phyloP scores from a whole-genome alignment of 2,113 vertebrate species.

The Neogale vison region DNA sequence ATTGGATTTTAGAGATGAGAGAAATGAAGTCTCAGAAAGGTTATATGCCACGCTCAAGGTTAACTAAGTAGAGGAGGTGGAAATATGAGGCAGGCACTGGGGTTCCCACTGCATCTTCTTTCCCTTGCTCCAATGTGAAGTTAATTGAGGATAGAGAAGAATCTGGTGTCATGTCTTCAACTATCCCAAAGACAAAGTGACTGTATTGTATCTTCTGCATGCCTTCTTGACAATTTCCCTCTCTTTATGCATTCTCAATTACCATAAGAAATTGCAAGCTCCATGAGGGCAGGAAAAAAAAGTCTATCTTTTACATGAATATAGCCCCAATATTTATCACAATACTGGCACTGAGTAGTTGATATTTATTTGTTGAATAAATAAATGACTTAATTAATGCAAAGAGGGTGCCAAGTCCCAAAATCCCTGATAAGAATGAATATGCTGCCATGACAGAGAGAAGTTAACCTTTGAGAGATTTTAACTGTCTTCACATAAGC shows the following conservation, averaged over 20 bases:
- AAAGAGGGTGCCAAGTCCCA: background rate
- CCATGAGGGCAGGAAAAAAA: background rate
- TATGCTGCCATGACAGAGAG: background rate
- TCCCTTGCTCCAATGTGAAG: background rate
- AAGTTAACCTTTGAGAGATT: background rate
- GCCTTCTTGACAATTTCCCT: background rate
- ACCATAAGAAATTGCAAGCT: background rate
- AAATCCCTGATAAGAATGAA: background rate
- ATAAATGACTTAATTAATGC: background rate
- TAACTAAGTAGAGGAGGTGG: background rate
- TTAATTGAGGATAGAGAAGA: background rate
- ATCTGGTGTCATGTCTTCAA: background rate
- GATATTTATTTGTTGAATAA: background rate
- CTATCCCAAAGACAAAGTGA: background rate
- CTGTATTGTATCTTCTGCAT: background rate
- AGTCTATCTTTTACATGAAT: background rate
- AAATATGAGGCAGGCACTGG: accelerated
- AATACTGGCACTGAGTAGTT: background rate
- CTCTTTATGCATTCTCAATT: background rate
- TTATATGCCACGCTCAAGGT: background rate
- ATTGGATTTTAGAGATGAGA: background rate
- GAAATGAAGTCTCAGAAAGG: background rate
- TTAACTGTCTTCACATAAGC: background rate
- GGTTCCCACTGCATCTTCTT: background rate
- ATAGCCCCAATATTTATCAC: background rate